Base-by-base conservation (phyloP, 2,888 invertebrate genomes). In the Rhingia campestris region DNA sequence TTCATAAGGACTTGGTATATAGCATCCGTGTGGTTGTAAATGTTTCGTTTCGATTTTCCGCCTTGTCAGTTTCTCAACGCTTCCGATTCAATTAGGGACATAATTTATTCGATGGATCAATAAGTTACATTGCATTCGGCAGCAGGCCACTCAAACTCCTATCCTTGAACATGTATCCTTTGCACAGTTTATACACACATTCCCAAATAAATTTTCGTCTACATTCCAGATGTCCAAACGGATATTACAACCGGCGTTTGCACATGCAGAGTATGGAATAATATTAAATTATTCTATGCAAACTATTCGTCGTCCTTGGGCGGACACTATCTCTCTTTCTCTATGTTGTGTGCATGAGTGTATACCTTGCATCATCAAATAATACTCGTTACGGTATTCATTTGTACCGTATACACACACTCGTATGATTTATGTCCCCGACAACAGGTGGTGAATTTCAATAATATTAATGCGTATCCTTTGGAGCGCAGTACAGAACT, bases 391-490 rank as follows among this genome's bases (percentile, higher is more conserved):
- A 75, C 49, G 41, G 45, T 67, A 76, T 76, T 81, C 81, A 81
- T 76, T 81, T 81, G 72, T 76, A 72, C 70, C 53, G 66, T 63
- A 59, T 39, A 66, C 66, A 43, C 53, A 79, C 69, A 63, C 59
- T 47, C 39, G 66, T 67, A 75, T 84, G 84, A 84, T 84, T 84
- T 84, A 84, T 84, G 84, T 70, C 49, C 70, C 66, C 66, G 80
- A 84, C 84, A 84, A 84, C 84, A 84, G 84, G 84, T 84, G 84
- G 84, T 84, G 84, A 84, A 84, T 84, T 84, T 84, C 74, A 84
- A 84, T 84, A 84, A 61, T 75, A 79, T 84, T 75, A 84, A 84
- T 84, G 79, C 84, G 84, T 84, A 79, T 73, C 69, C 70, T 84
- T 84, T 74, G 41, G 41, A 66, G 67, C 39, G 47, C 47, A 22